Base-by-base conservation (phyloP, 2,797 vertebrate genomes). In the Argya squamiceps region DNA sequence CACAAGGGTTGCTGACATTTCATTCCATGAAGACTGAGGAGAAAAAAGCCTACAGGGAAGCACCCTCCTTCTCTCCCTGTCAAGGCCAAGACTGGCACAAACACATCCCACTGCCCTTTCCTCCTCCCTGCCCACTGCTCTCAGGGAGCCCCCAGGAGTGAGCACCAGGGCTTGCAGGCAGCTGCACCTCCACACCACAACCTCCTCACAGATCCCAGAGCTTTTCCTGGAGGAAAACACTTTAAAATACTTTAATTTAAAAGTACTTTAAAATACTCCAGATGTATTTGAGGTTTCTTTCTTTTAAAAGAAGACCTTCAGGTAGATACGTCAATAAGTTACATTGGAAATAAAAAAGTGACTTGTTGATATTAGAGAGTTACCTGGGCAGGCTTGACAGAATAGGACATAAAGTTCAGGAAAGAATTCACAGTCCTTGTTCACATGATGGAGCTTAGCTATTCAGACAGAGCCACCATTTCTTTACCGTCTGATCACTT, bases 1-100 rank as follows among this genome's bases (percentile, higher is more conserved):
- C 23, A 23, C 14, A 6, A 0, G 3, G 18, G 39, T 22, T 62
- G 56, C 49, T 44, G 34, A 14, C 9, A 0, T 11, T 37, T 53
- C 37, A n/a, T 10, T 43, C n/a, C 55, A 47, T 13, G 29, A 47
- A 63, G 14, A 68, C 5, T 2, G 15, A 70, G 18, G 1, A 2
- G 16, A 23, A 70, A 78, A 71, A 73, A 63, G 5, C 34, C 41
- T 30, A 43, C 37, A 17, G n/a, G 62, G 27, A 62, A 74, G 19
- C 6, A 30, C 15, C 3, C 64, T 70, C 46, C 73, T 82, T 32
- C 39, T 65, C 41, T 64, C 74, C 27, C n/a, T n/a, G 5, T 26
- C 60, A 47, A 39, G 60, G 39, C 11, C 30, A 37, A 24, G 59
- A 15, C 2, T 27, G 12, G 19, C 44, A 43, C 8, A 49, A 70